Conservation (phyloP, 1,140 invertebrate species). For the Drosophila rufa region DNA sequence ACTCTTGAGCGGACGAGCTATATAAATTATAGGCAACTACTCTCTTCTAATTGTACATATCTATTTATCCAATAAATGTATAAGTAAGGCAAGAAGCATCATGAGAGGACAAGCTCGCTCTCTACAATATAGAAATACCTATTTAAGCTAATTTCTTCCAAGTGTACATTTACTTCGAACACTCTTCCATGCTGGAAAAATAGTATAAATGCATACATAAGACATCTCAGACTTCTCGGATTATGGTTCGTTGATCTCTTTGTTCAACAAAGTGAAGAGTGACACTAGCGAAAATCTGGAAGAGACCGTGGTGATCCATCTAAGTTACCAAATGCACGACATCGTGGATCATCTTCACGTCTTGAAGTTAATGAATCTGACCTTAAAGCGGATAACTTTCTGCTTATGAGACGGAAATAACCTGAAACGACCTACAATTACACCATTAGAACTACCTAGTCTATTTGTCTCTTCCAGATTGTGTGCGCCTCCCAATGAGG, state of each 20-base stretch:
- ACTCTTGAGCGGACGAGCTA: too few relatives aligned
- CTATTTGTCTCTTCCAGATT: constrained; percentile 85
- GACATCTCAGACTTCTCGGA: constrained; percentile 91
- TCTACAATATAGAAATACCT: too few relatives aligned
- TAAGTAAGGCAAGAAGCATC: too few relatives aligned
- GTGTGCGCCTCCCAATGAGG: constrained; percentile 86
- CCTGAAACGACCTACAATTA: constrained; percentile 49
- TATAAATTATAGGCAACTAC: too few relatives aligned
- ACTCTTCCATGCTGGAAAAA: too few relatives aligned
- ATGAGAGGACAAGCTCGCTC: too few relatives aligned
- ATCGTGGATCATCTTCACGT: constrained; percentile 95
- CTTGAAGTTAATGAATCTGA: constrained; percentile 97
- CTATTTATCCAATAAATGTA: too few relatives aligned
- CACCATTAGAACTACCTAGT: constrained; percentile 4
- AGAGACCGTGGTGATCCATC: constrained; percentile 91
- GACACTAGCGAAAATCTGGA: constrained; percentile 88
- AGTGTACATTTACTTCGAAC: too few relatives aligned
- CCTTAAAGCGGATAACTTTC: constrained; percentile 98
- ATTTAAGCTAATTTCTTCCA: too few relatives aligned
- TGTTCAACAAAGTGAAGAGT: constrained; percentile 90
- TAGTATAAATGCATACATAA: too few relatives aligned
- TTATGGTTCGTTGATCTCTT: constrained; percentile 91
- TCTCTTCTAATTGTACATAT: too few relatives aligned
- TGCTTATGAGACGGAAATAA: constrained; percentile 91
- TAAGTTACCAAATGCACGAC: constrained; percentile 94